phyloP scores from a whole-genome alignment of 2,888 invertebrate genomes.

The Oscheius onirici region DNA sequence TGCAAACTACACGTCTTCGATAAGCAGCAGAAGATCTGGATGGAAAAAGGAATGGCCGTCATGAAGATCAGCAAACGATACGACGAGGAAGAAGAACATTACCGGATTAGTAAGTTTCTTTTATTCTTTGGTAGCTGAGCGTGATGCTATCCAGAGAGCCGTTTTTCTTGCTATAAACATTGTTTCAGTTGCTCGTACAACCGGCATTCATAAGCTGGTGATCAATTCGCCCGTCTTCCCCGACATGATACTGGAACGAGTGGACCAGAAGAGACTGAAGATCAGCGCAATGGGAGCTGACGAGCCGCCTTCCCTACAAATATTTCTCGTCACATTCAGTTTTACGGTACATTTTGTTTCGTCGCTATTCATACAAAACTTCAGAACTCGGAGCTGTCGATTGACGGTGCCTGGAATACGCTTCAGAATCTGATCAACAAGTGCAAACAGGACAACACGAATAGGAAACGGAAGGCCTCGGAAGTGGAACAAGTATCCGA shows the following conservation, averaged over 20 bases:
- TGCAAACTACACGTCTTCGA: slow-evolving; percentile 68
- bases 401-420: slow-evolving; percentile 6
- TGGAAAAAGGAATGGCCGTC: slow-evolving; percentile 61
- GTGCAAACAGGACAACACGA: slow-evolving; percentile 1
- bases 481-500: background rate
- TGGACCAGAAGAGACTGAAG: slow-evolving; percentile 62
- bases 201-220: slow-evolving; percentile 65
- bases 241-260: slow-evolving; percentile 65
- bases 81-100: slow-evolving; percentile 41
- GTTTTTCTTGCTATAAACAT: no score
- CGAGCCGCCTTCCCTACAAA: slow-evolving; percentile 59
- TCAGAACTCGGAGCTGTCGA: slow-evolving; percentile 29
- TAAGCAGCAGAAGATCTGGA: slow-evolving; percentile 54
- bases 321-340: slow-evolving; percentile 64
- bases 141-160: background rate
- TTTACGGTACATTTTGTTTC: slow-evolving; percentile 37
- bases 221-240: slow-evolving; percentile 64
- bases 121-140: no score
- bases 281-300: slow-evolving; percentile 65
- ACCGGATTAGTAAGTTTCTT: slow-evolving; percentile 43
- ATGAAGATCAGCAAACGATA: slow-evolving; percentile 43
- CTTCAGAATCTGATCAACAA: slow-evolving; percentile 12
- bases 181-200: slow-evolving; percentile 65
- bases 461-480: slow-evolving; percentile 2
- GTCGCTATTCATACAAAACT: background rate